A percentile compares a stretch with the other conserved stretches of the same genome.
phyloP scores from a whole-genome alignment of 2,888 invertebrate species.

The Drosophila leonis region DNA sequence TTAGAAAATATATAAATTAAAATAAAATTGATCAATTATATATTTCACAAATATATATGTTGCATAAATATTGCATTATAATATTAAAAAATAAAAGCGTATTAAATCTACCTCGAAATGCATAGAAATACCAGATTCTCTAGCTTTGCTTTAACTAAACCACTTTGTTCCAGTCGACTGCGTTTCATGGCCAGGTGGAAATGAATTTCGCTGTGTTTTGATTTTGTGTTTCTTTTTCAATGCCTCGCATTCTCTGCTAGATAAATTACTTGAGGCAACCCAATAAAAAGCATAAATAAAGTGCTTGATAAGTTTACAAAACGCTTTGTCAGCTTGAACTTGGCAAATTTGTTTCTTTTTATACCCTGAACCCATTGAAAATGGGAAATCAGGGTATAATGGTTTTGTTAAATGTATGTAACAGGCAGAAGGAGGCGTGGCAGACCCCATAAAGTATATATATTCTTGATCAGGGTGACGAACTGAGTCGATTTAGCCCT shows the following conservation, averaged over 20 bases:
- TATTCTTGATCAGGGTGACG: too few species aligned
- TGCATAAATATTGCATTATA: neutral
- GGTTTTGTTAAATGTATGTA: too few species aligned
- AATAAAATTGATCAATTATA: neutral
- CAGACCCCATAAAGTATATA: too few species aligned
- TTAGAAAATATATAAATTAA: neutral
- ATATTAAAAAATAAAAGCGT: neutral
- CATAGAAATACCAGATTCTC: neutral
- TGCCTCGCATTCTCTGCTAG: constrained; percentile 4
- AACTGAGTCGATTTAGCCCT: too few species aligned
- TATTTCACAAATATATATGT: neutral
- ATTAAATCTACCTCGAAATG: neutral
- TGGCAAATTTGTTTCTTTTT: constrained; percentile 3
- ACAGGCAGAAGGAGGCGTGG: too few species aligned
- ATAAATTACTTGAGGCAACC: constrained; percentile 31
- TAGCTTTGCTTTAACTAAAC: constrained; percentile 11
- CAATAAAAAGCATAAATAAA: constrained; percentile 37
- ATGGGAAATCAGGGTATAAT: too few species aligned
- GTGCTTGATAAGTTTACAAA: constrained; percentile 53
- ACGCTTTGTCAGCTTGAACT: constrained; percentile 49
- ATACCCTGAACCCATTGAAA: too few species aligned
- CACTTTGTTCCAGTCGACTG: constrained; percentile 51
- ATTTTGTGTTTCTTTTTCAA: constrained; percentile 23
- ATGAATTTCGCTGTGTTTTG: constrained; percentile 18
- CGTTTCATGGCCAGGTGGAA: constrained; percentile 28